Base-by-base conservation (phyloP, 2,888 invertebrate species). In the Sinopyrophorus schimmeli region DNA sequence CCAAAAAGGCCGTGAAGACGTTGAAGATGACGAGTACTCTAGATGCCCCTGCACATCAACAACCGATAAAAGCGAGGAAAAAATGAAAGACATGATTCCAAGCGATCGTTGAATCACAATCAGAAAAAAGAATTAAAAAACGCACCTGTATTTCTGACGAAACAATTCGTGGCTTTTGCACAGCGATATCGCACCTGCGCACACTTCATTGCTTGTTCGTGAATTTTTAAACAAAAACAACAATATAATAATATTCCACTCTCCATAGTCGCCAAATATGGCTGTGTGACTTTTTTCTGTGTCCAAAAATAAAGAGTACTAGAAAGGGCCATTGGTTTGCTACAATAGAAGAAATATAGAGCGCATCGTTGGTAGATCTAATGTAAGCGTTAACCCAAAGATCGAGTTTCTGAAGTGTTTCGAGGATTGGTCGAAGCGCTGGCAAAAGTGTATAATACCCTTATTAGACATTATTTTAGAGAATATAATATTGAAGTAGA, bases 361-460 rank as follows among this genome's bases (percentile, higher is more conserved):
- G 43, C 7, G 53, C 47, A 53, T 54, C 51, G 54, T 34, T 43
- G 57, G 30, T 53, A 16, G 58, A 61, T 52, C 57, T 60, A 9
- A 58, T 53, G n/a, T n/a, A n/a, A n/a, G n/a, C 37, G 48, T 38
- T 28, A 57, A 58, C 37, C 47, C 30, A 54, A 59, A 61, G 57
- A 23, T 10, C 18, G 57, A 11, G 14, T 65, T 46, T 52, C 28
- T 50, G 31, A 62, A 54, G 9, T 60, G 53, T 47, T 63, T 60
- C 40, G 40, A 57, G 28, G 44, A 60, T 49, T 60, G 56, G 61
- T 60, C 61, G 52, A 56, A 59, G 38, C 55, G 51, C 27, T 60
- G 55, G 59, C 35, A 55, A 17, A 57, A 53, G 52, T 58, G 55
- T 44, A 58, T 59, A 50, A n/a, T 57, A 59, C 56, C 52, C n/a